Conservation (phyloP, 1,140 invertebrate genomes). For the Chlorops oryzae region DNA sequence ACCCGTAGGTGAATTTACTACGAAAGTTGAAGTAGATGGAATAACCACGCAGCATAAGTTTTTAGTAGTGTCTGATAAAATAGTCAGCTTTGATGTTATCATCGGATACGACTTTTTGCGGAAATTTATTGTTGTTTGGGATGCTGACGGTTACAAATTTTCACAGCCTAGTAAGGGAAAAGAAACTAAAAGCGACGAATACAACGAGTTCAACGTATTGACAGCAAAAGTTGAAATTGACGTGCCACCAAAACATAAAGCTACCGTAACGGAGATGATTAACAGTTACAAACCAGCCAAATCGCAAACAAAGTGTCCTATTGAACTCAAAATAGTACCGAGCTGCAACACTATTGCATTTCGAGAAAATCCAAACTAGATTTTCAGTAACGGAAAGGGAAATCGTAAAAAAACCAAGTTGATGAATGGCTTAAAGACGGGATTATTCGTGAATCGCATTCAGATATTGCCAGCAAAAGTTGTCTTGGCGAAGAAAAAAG, state of each 20-base stretch:
- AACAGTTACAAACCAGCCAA: constrained; percentile 12
- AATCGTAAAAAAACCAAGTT: constrained; percentile 47
- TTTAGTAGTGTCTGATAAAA: constrained; percentile 6
- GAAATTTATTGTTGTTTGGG: constrained; percentile 8
- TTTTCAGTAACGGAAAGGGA: constrained; percentile 29
- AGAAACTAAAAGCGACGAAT: too few relatives aligned
- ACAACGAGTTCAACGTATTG: background rate
- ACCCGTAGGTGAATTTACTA: background rate
- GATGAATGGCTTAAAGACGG: constrained; percentile 23
- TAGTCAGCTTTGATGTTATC: constrained; percentile 2
- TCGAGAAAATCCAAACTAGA: constrained; percentile 25
- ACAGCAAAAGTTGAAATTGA: background rate
- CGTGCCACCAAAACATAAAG: constrained; percentile 1
- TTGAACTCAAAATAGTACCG: constrained; percentile 5
- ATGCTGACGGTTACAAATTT: background rate
- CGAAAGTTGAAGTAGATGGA: background rate
- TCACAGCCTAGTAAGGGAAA: background rate
- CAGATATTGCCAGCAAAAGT: constrained; percentile 30
- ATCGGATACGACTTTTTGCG: constrained; percentile 5
- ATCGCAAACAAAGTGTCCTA: background rate
- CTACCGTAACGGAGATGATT: constrained; percentile 1
- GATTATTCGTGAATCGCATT: constrained; percentile 24
- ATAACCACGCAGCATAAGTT: background rate
- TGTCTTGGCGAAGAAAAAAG: constrained; percentile 26
- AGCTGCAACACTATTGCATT: constrained; percentile 17